phyloP scores from a whole-genome alignment of 2,888 invertebrate species.

The Eupithecia vulgata region DNA sequence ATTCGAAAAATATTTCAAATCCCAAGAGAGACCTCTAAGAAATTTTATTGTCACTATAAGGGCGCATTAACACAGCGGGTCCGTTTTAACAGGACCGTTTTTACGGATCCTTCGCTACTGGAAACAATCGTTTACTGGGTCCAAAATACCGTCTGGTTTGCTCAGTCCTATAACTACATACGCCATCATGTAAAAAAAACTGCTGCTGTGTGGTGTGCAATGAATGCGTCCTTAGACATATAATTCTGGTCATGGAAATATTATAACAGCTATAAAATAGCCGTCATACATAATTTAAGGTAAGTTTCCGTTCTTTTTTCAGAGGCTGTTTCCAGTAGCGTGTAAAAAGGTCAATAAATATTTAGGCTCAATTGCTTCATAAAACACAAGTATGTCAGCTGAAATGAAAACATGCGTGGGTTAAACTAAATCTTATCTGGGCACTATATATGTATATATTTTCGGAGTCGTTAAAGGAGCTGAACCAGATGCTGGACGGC shows the following conservation, averaged over 20 bases:
- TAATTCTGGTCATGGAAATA: slow-evolving; percentile 4
- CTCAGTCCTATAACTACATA: no score
- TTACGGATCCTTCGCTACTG: no score
- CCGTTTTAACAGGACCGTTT: no score
- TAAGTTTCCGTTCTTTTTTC: slow-evolving; percentile 15
- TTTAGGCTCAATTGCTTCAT: background rate
- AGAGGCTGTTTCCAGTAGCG: slow-evolving; percentile 20
- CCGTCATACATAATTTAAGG: slow-evolving; percentile 26
- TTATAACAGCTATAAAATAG: slow-evolving; percentile 16
- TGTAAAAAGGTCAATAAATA: slow-evolving; percentile 14
- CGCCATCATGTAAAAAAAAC: no score
- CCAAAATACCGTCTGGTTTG: no score
- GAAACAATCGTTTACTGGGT: no score
- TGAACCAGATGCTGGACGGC: no score
- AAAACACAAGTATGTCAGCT: background rate
- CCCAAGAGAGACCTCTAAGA: background rate
- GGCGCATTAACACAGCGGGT: no score
- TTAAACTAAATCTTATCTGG: no score
- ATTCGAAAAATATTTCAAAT: background rate
- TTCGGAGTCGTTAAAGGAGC: no score
- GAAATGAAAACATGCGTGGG: background rate
- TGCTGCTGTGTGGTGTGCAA: no score
- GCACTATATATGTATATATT: background rate
- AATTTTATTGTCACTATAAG: background rate
- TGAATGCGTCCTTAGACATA: background rate